Evolutionary conservation across 1,140 invertebrate genomes (phyloP).

Genomic region (Latrodectus geometricus): DNA sequence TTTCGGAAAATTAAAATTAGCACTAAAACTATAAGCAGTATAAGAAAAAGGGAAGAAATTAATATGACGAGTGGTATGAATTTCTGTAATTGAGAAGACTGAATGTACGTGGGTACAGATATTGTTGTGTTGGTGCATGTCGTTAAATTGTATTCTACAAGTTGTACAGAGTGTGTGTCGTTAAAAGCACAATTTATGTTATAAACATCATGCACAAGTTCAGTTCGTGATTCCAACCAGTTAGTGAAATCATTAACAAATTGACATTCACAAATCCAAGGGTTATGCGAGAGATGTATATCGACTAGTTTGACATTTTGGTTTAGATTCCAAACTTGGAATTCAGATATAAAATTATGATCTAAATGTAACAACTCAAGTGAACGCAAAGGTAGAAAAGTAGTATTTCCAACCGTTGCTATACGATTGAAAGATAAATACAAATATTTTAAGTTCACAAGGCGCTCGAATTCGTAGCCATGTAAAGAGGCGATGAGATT

Average conservation of each 20-base stretch:
- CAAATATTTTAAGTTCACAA: constrained; percentile 84
- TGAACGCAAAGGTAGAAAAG: constrained; percentile 80
- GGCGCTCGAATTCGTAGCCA: constrained; percentile 90
- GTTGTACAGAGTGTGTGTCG: constrained; percentile 67
- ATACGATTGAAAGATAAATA: constrained; percentile 90
- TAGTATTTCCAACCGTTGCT: constrained; percentile 81
- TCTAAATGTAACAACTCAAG: constrained; percentile 85
- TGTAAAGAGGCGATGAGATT: constrained; percentile 83
- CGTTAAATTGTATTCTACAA: constrained; percentile 58
- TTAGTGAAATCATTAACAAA: constrained; percentile 82
- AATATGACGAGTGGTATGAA: constrained; percentile 48
- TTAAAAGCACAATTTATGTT: constrained; percentile 85
- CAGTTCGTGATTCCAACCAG: constrained; percentile 76
- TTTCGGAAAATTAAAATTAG: constrained; percentile 76
- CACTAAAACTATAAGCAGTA: constrained; percentile 74
- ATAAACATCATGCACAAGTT: constrained; percentile 81
- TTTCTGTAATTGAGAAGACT: constrained; percentile 29
- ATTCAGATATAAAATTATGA: constrained; percentile 84
- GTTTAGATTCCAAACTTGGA: constrained; percentile 86
- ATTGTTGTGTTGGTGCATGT: constrained; percentile 41
- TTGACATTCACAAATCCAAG: constrained; percentile 90
- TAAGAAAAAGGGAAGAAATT: constrained; percentile 70
- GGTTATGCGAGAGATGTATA: constrained; percentile 82
- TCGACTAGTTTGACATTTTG: constrained; percentile 76
- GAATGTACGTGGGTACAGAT: constrained; percentile 27